Percentiles rank a stretch among this genome's conserved stretches.
phyloP scores from a whole-genome alignment of 2,888 invertebrate genomes.

The Meloe dianella region DNA sequence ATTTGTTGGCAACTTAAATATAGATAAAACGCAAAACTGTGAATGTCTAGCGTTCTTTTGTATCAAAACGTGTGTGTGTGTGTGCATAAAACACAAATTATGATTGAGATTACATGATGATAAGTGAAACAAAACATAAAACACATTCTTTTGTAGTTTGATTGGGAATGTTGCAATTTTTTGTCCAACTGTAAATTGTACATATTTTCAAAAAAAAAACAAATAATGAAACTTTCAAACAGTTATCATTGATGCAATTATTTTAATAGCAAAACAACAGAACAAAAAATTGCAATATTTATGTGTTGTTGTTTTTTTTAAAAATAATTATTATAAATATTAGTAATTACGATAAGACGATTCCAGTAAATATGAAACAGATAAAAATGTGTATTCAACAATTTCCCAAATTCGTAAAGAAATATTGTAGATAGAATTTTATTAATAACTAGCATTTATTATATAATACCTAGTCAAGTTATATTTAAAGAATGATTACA shows the following conservation, averaged over 20 bases:
- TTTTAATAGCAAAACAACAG: slow-evolving; percentile 31
- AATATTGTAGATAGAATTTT: slow-evolving; percentile 54
- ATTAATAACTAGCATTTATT: slow-evolving; percentile 42
- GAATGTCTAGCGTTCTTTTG: slow-evolving; percentile 14
- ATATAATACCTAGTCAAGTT: slow-evolving; percentile 51
- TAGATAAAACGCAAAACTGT: neutral
- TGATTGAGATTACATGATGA: slow-evolving; percentile 33
- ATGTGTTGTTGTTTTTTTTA: slow-evolving; percentile 27
- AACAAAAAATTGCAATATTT: slow-evolving; percentile 35
- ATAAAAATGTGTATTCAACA: slow-evolving; percentile 32
- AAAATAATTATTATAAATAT: slow-evolving; percentile 18
- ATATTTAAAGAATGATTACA: slow-evolving; percentile 41
- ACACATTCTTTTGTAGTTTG: slow-evolving; percentile 14
- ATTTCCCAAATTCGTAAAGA: slow-evolving; percentile 48
- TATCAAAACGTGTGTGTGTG: slow-evolving; percentile 27
- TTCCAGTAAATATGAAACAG: slow-evolving; percentile 32
- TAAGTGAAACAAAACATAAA: slow-evolving; percentile 10
- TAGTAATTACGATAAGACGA: slow-evolving; percentile 26
- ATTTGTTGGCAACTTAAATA: slow-evolving; percentile 25
- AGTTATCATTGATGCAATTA: slow-evolving; percentile 28
- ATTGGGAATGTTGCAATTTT: slow-evolving; percentile 31
- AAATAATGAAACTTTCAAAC: slow-evolving; percentile 30
- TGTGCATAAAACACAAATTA: slow-evolving; percentile 28
- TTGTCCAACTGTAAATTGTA: slow-evolving; percentile 21
- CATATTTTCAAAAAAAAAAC: slow-evolving; percentile 33